Percentiles rank a stretch among this genome's conserved stretches.
These are phyloP conservation scores for Antechinus flavipes DNA, from an alignment of 2,113 vertebrate genomes.

Conservation along the genomic window DNA sequence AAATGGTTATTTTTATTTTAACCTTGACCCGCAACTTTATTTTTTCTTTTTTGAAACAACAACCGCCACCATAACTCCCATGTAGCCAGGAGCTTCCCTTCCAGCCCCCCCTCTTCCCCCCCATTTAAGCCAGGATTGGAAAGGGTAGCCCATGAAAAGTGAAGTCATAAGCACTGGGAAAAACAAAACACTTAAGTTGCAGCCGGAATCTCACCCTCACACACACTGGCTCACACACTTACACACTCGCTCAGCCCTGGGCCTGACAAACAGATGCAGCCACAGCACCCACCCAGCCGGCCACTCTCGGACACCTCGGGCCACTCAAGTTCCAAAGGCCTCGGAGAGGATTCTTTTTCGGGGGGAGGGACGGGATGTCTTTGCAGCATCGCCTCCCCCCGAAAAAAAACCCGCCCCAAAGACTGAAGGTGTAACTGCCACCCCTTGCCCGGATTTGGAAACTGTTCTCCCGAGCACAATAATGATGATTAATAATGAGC, in stretches of 20 bases:
- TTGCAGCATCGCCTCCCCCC: too few relatives aligned
- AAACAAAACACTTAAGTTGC: neutral
- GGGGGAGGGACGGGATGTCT: too few relatives aligned
- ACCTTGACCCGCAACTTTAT: neutral
- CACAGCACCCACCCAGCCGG: too few relatives aligned
- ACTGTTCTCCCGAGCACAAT: neutral
- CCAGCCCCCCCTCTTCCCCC: too few relatives aligned
- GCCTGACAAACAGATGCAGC: too few relatives aligned
- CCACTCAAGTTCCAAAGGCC: too few relatives aligned
- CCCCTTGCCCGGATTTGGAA: constrained; percentile 53
- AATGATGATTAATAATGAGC: too few relatives aligned
- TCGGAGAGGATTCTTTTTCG: too few relatives aligned
- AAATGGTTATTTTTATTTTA: neutral
- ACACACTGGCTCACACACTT: too few relatives aligned
- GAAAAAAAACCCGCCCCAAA: too few relatives aligned
- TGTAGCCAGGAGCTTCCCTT: neutral
- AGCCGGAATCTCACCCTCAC: neutral
- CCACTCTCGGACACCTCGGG: too few relatives aligned
- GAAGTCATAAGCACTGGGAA: neutral
- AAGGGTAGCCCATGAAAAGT: neutral
- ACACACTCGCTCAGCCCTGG: too few relatives aligned
- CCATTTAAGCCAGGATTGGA: neutral
- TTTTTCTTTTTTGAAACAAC: neutral
- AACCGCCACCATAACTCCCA: neutral
- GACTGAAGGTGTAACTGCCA: constrained; percentile 39